Evolutionary conservation across 2,888 invertebrate genomes (phyloP), one percentile per base, ranked within the genome.

Genomic region (Sicus ferrugineus): DNA sequence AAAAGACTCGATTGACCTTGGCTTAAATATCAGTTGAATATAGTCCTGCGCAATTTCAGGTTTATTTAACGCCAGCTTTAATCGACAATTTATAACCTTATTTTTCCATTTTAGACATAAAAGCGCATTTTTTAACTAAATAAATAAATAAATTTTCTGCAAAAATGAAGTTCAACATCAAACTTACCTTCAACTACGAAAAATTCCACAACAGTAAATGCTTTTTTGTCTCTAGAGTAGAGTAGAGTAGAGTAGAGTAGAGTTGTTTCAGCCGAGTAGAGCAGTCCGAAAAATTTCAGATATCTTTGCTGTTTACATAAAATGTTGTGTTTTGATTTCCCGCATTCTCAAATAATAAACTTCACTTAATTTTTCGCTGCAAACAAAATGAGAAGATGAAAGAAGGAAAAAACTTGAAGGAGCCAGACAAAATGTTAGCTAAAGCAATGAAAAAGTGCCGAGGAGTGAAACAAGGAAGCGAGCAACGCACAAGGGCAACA

Each of bases 151-250:
- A 38, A 38, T 9, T 38, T 38, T 38, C 38, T 38, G 14, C 14
- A 9, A 9, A 38, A 38, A 38, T 9, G 38, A 38, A 38, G 14
- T 38, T 38, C 14, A 38, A 14, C 7, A 19, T 42, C n/a, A 65
- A 65, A 54, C 65, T 65, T 34, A 65, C 65, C 65, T 31, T 31
- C 54, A 31, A 54, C 38, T 54, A 42, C 26, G n/a, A 19, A 34
- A 65, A 65, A 65, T 52, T 38, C 52, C 65, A 34, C 65, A 65
- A 28, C 54, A 54, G 23, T 31, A 50, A 65, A 65, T 65, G 23
- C 65, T n/a, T n/a, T n/a, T n/a, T n/a, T n/a, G n/a, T n/a, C n/a
- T n/a, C n/a, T n/a, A n/a, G n/a, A n/a, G 38, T 38, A 38, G 38
- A 38, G 38, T 38, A 38, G 7, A 38, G n/a, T 11, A 11, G 38